Evolutionary conservation across 2,113 vertebrate genomes (phyloP), one percentile per base, ranked within the genome.

Genomic region (Cyrtonyx montezumae): DNA sequence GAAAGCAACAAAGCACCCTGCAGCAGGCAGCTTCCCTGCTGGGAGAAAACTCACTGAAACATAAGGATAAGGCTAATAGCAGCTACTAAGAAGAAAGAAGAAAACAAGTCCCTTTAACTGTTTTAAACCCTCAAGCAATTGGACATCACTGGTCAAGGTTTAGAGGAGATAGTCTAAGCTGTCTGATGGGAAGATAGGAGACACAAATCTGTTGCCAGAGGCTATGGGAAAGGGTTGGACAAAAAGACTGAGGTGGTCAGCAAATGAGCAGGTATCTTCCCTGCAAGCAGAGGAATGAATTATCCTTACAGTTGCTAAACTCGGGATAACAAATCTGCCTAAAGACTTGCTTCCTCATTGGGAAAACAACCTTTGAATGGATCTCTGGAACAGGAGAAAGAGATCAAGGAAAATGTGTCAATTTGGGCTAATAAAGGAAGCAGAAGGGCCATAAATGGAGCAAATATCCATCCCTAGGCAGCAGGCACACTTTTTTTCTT

Each of bases 1-100:
- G 93, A 95, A 97, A 96, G 83, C 92, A 96, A 86, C 95, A 95
- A 95, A 95, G 95, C 68, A 96, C 92, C 88, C 94, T 95, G 91
- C 87, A 96, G 94, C 84, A 86, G 69, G 80, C 82, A 22, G 84
- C 90, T 84, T 97, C 79, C 94, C 83, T 95, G 88, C 91, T 88
- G 90, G 93, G 95, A 96, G 82, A 93, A 96, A 94, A 88, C 58
- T 84, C 91, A 81, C 65, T 92, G 94, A 96, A 87, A 88, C 92
- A 88, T 70, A 94, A 94, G 87, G 65, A 80, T 90, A 91, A 95
- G 74, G 83, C 89, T 97, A 96, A 95, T 67, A 95, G 93, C 75
- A 96, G 93, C 91, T 92, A 91, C 88, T 89, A 49, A 37, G 65
- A 85, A 84, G 75, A 19, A 17, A 49, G 6, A 14, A 45, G 71